Percentiles rank a stretch among this genome's conserved stretches.
phyloP scores from a whole-genome alignment of 1,140 invertebrate species.

The Frieseomelitta varia region DNA sequence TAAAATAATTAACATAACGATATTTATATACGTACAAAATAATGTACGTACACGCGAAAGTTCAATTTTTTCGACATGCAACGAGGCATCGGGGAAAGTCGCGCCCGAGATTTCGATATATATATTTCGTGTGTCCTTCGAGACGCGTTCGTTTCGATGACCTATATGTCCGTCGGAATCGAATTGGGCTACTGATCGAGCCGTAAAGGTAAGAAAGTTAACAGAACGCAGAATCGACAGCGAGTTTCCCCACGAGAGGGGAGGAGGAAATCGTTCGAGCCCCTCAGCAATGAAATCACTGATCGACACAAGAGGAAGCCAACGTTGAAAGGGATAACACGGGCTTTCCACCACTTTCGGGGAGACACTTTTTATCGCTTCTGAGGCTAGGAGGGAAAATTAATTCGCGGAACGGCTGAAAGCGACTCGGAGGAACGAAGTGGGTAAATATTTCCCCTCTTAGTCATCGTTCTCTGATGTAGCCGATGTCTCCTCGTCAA shows the following conservation, averaged over 20 bases:
- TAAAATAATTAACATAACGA: no score
- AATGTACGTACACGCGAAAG: no score
- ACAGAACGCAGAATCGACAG: not conserved
- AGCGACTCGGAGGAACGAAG: not conserved
- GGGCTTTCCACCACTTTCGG: not conserved
- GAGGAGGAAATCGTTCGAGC: not conserved
- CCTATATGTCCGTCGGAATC: not conserved
- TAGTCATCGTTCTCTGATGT: no score
- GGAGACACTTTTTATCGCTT: not conserved
- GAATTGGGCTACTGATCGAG: not conserved
- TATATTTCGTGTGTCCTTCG: not conserved
- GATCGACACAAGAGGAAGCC: not conserved
- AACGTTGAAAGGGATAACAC: no score
- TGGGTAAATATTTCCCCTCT: no score
- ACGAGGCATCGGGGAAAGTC: not conserved
- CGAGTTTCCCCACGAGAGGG: not conserved
- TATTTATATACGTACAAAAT: no score
- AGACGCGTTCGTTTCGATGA: not conserved
- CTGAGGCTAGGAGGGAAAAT: not conserved
- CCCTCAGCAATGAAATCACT: not conserved
- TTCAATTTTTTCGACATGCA: not conserved
- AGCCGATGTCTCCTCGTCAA: no score
- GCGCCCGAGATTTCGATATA: not conserved
- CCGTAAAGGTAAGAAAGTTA: not conserved
- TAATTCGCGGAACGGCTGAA: not conserved